These are phyloP conservation scores for Tragopan temminckii DNA, from an alignment of 2,797 vertebrate species.

Conservation along the genomic window DNA sequence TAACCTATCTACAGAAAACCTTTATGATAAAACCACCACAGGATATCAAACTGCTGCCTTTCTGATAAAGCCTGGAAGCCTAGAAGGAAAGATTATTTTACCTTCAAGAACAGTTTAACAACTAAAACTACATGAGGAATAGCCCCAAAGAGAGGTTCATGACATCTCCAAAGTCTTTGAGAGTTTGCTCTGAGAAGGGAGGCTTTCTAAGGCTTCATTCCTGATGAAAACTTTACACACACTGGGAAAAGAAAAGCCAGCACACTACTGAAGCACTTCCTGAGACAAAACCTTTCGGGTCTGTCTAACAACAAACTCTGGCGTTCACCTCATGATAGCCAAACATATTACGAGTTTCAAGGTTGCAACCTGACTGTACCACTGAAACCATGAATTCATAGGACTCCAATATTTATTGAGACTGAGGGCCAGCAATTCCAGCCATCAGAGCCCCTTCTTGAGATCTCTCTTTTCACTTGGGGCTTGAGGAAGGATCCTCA, in stretches of 20 bases:
- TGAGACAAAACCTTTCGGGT: neutral
- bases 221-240: neutral
- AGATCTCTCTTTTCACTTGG: neutral
- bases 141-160: neutral
- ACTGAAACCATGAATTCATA: neutral
- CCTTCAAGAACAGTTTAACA: neutral
- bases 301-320: neutral
- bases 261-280: neutral
- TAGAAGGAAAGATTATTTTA: neutral
- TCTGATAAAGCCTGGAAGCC: neutral
- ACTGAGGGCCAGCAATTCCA: neutral
- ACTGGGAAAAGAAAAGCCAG: constrained; percentile 8
- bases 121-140: neutral
- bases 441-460: neutral
- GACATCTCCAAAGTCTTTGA: neutral
- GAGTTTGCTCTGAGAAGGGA: neutral
- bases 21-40: neutral
- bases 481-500: neutral
- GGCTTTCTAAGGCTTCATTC: neutral
- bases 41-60: neutral
- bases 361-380: neutral
- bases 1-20: neutral
- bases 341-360: neutral
- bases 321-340: neutral
- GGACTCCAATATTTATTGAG: neutral